Base-by-base conservation (phyloP, 1,140 invertebrate genomes). In the Scaptomyza pallida region DNA sequence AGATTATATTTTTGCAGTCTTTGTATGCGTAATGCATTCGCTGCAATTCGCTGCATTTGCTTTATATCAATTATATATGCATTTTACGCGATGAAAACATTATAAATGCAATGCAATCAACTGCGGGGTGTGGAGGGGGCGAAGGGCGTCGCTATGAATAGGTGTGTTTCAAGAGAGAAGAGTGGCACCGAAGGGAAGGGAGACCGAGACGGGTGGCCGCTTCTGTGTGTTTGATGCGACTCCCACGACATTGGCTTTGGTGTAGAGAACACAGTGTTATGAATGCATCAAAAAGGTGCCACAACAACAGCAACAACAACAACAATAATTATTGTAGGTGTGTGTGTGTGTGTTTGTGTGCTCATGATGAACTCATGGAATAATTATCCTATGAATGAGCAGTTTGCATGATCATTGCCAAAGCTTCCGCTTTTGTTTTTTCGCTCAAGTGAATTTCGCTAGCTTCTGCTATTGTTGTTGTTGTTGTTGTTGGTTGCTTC, bases 331-430 rank as follows among this genome's bases (percentile, higher is more conserved):
- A 54, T 19, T 23, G 23, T 61, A 35, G 13, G 13, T 57, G 12
- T 41, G 16, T 45, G 47, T 48, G 16, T 43, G 13, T 62, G 26
- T 56, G 19, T 65, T 19, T 33, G 13, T 47, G 17, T 33, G 57
- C 40, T 70, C 26, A 35, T 59, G 50, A 77, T 83, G 79, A 83
- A 82, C 82, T 88, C 82, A 86, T 86, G 82, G 82, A 86, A 86
- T 86, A 86, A 86, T 86, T 88, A 86, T 86, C 82, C 82, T 82
- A 86, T 88, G 82, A 86, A 86, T 82, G 82, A 86, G 82, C 82
- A 86, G 82, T 82, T 86, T 86, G 82, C 82, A 86, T 86, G 82
- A 86, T 86, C 82, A 86, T 86, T 86, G 82, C 82, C 82, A 82
- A 86, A 86, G 82, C 82, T 86, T 86, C 82, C 82, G 82, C 82